These are phyloP conservation scores for western clawed frog (Xenopus tropicalis) DNA, from an alignment of 2,113 vertebrate species.

Conservation along the genomic window UCB_Xtro_10.0 CM004450.2:87523001-87523500, in stretches of 20 bases:
- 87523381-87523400: constrained; percentile 26
- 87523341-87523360: neutral
- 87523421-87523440: constrained; percentile 67
- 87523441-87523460: constrained; percentile 65
- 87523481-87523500: constrained; percentile 14
- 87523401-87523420: constrained; percentile 39
- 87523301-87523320: neutral
- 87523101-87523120: constrained; percentile 46
- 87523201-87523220: constrained; percentile 49
- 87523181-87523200: constrained; percentile 52
- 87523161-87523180: constrained; percentile 37
- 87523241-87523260: neutral
- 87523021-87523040: constrained; percentile 39
- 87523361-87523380: constrained; percentile 18
- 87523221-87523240: constrained; percentile 32
- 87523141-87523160: constrained; percentile 47
- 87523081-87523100: constrained; percentile 41
- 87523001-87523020: constrained; percentile 21
- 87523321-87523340: constrained; percentile 22
- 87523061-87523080: constrained; percentile 44
- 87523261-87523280: constrained; percentile 30
- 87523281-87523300: neutral
- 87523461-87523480: constrained; percentile 38
- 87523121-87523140: constrained; percentile 44
- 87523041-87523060: constrained; percentile 38